Evolutionary conservation across 2,113 vertebrate species (phyloP), one percentile per base, ranked within the genome.

Genomic region (Gambusia holbrooki): DNA sequence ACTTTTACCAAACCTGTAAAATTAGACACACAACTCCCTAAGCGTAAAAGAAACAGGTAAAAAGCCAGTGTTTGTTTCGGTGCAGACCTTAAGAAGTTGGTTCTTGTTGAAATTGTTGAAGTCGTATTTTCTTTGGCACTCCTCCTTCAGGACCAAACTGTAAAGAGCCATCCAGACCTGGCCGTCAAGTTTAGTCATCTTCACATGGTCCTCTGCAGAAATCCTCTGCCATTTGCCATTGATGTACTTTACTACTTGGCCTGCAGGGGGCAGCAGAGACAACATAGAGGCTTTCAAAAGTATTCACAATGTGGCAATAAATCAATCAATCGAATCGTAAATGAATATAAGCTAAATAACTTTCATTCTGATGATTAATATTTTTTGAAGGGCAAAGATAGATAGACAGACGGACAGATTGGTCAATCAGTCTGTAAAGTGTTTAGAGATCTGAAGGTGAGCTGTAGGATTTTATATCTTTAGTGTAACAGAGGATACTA

Each of bases 111-210:
- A 99, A 74, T 79, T 94, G 77, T 97, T 94, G 0, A 97, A 96
- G 88, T 92, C 90, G 74, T 99, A 99, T 78, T 96, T 98, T 69
- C 86, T 82, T 70, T 93, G 96, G 88, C 95, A 97, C 69, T 96
- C 95, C 0, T 96, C 94, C 77, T 93, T 96, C 33, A 99, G 94
- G 61, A 99, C 89, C 64, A 99, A 94, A 84, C 97, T 99, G 82
- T 95, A 94, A 40, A 99, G 93, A 25, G 97, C 91, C 5, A 99
- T 95, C 98, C 98, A 99, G 76, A 97, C 95, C 79, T 99, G 97
- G 19, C 96, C 97, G 0, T 99, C 97, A 0, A 98, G 89, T 74
- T 97, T 99, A 62, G 95, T 97, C 92, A 99, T 95, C 92, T 96
- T 98, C 51, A 95, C 73, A 33, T 82, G 92, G 74, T 99, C 95